Evolutionary conservation across 2,797 vertebrate genomes (phyloP).

Genomic region (Fringilla coelebs): DNA sequence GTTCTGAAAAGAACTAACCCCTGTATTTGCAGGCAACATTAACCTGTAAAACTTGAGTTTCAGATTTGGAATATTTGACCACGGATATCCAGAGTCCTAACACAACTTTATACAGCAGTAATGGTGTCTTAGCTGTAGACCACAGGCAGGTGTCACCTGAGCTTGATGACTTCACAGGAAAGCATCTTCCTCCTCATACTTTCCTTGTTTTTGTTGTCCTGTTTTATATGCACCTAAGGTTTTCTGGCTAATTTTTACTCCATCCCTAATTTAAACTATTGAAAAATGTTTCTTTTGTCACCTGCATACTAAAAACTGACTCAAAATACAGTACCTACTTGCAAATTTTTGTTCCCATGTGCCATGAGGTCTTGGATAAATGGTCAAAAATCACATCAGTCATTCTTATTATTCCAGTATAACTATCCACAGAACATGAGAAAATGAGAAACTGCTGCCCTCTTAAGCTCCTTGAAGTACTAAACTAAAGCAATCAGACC

Average conservation of each 20-base stretch:
- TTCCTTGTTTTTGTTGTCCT: neutral
- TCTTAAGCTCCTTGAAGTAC: neutral
- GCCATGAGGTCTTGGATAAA: neutral
- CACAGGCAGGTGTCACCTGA: neutral
- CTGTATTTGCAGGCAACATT: neutral
- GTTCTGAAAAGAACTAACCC: neutral
- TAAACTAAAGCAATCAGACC: neutral
- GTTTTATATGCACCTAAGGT: neutral
- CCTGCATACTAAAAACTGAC: neutral
- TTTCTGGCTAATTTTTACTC: neutral
- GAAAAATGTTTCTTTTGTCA: neutral
- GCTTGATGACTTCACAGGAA: neutral
- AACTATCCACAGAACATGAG: neutral
- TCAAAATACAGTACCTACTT: neutral
- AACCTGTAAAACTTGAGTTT: neutral
- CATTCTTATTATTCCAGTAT: neutral
- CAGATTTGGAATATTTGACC: neutral
- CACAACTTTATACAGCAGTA: neutral
- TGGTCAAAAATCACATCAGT: neutral
- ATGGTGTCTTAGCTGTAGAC: neutral
- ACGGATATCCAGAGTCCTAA: neutral
- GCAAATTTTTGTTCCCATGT: neutral
- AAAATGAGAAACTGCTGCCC: constrained; percentile 7
- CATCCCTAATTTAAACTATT: neutral
- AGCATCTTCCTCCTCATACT: neutral